Evolutionary conservation across 2,888 invertebrate genomes (phyloP).

Genomic region (Sphecodes monilicornis): DNA sequence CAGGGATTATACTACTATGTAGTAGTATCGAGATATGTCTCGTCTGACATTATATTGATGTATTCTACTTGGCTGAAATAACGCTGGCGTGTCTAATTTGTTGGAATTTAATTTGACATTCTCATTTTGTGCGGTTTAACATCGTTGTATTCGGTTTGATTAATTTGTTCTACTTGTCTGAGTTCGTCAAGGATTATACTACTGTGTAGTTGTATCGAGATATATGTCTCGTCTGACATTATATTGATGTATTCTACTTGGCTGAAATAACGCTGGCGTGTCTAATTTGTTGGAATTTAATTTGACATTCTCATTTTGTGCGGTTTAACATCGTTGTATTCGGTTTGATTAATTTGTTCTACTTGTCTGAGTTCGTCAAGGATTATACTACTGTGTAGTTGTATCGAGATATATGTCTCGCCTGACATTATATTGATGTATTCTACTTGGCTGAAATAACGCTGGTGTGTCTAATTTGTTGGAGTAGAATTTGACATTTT

Average conservation of each 20-base stretch:
- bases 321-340: too few relatives aligned
- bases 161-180: neutral
- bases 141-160: neutral
- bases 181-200: neutral
- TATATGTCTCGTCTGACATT: neutral
- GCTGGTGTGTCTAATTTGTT: neutral
- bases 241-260: neutral
- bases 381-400: neutral
- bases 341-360: neutral
- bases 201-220: neutral
- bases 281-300: neutral
- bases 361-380: neutral
- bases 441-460: neutral
- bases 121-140: neutral
- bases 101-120: neutral
- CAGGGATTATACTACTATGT: neutral
- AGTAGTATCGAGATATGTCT: neutral
- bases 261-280: neutral
- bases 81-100: neutral
- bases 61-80: neutral
- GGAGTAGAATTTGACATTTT: neutral
- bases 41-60: neutral
- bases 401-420: neutral
- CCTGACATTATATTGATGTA: neutral
- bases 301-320: neutral